Base-by-base conservation (phyloP, 2,888 invertebrate species). In the Molorchus minor region DNA sequence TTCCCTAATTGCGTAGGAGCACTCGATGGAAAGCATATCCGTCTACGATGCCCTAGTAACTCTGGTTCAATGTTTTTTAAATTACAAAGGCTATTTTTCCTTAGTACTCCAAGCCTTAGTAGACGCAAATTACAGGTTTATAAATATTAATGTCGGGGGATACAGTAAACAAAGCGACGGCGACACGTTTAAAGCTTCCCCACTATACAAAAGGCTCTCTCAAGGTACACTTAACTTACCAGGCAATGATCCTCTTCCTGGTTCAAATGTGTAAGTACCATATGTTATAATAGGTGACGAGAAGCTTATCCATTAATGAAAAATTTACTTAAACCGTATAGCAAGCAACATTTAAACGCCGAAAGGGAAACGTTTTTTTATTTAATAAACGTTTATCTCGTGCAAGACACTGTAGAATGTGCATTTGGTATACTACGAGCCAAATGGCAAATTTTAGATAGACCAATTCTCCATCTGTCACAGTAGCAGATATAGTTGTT, bases 321-420 rank as follows among this genome's bases (percentile, higher is more conserved):
- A 41, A 29, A 63, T 60, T 49, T 70, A 43, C 36, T 71, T n/a
- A 61, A 58, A 58, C 68, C 68, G 8, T 70, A 61, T 58, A 30
- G 58, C 25, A 57, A 51, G 47, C 40, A 54, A 25, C 13, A 62
- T 7, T 13, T 47, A 19, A 19, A 33, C 17, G 17, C 16, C 12
- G 58, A 67, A n/a, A 21, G 45, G 41, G 58, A 61, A 62, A 41
- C 36, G n/a, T n/a, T n/a, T n/a, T n/a, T n/a, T n/a, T n/a, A 19
- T 67, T 63, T 56, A 65, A 67, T 65, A 40, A 49, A 33, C 36
- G 69, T 12, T 41, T 65, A 45, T 62, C 62, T 13, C 43, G 66
- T 15, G 64, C 65, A 3, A 56, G 68, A 56, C 30, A 52, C 47
- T 5, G 75, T 75, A 90, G 65, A 68, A 64, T 68, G 68, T 58